Evolutionary conservation across 2,797 vertebrate genomes (phyloP).

Genomic region (Manis crassicaudata): DNA sequence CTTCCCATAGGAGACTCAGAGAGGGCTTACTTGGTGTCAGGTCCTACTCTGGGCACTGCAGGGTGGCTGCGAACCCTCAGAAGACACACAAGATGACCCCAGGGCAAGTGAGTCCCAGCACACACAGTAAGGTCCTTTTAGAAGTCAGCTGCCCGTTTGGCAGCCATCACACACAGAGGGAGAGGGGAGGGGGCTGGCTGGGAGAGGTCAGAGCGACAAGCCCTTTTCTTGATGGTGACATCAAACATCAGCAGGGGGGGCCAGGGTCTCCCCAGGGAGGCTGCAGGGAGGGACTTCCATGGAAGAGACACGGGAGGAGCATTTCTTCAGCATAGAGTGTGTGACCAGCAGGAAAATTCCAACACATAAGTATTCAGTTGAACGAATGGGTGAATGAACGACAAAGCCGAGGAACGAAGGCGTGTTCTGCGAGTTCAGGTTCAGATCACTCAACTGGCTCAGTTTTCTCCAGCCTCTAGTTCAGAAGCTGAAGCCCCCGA

Average conservation of each 20-base stretch:
- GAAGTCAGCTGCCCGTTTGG: not conserved
- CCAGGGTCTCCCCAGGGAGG: not conserved
- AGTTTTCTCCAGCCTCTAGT: not conserved
- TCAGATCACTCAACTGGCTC: not conserved
- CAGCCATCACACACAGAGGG: not conserved
- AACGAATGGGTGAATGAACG: not conserved
- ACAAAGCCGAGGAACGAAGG: fast-evolving
- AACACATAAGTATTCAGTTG: too few species aligned
- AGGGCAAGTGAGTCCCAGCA: not conserved
- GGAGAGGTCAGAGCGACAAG: not conserved
- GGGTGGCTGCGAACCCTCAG: not conserved
- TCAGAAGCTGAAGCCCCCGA: not conserved
- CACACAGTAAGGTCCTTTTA: not conserved
- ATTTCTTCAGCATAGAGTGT: fast-evolving
- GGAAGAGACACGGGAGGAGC: not conserved
- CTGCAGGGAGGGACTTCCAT: fast-evolving
- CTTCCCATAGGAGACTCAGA: not conserved
- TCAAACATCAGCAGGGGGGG: not conserved
- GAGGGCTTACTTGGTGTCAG: not conserved
- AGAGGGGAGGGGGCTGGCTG: not conserved
- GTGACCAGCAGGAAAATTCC: not conserved
- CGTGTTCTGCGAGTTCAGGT: not conserved
- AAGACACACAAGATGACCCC: too few species aligned
- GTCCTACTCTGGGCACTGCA: not conserved
- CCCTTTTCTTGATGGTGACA: not conserved